Conservation (phyloP, 2,888 invertebrate species). For the Subacronicta megacephala region DNA sequence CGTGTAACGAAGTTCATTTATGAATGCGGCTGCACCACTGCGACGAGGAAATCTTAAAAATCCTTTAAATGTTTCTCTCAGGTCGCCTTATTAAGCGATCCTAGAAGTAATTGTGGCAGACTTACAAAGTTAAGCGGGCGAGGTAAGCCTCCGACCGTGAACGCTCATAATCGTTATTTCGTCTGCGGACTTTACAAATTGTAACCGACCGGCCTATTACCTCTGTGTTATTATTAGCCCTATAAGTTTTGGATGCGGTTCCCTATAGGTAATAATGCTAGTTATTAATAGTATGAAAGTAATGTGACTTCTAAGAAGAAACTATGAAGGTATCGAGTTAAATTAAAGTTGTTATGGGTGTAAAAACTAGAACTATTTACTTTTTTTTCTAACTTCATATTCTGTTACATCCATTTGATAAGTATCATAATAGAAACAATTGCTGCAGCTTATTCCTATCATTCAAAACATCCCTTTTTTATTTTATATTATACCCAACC, state of each 20-base stretch:
- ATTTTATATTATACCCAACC: not conserved
- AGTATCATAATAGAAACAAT: too few species aligned
- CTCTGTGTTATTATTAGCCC: slow-evolving; percentile 60
- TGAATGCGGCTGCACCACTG: slow-evolving; percentile 59
- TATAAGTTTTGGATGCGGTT: slow-evolving; percentile 48
- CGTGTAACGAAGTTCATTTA: slow-evolving; percentile 74
- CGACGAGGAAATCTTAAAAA: slow-evolving; percentile 77
- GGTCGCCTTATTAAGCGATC: slow-evolving; percentile 82
- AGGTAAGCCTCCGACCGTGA: slow-evolving; percentile 78
- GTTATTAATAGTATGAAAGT: slow-evolving; percentile 28
- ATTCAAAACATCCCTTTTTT: too few species aligned
- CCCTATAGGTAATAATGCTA: slow-evolving; percentile 32
- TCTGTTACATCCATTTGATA: too few species aligned
- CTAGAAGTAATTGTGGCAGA: slow-evolving; percentile 84
- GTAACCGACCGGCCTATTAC: slow-evolving; percentile 69
- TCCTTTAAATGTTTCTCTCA: slow-evolving; percentile 73
- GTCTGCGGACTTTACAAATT: slow-evolving; percentile 87
- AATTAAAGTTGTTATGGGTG: not conserved
- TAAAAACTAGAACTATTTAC: too few species aligned
- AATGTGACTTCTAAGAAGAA: not conserved
- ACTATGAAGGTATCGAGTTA: not conserved
- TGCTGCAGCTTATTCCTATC: too few species aligned
- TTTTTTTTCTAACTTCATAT: too few species aligned
- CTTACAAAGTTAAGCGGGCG: slow-evolving; percentile 86
- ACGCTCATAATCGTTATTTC: slow-evolving; percentile 86